Conservation (phyloP, 2,113 vertebrate species). For the Toxostoma redivivum region DNA sequence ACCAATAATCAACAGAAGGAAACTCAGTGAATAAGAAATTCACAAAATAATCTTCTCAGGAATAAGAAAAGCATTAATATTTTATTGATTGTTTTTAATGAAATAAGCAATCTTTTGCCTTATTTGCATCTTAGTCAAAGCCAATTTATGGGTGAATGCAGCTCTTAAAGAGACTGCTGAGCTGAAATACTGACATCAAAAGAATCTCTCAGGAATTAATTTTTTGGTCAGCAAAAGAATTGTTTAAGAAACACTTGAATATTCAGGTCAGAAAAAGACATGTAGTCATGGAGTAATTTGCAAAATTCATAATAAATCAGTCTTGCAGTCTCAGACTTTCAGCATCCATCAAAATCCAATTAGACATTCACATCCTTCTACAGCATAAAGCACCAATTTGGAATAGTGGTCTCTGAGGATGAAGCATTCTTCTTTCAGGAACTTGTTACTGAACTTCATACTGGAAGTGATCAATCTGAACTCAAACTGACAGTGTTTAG, state of each 20-base stretch:
- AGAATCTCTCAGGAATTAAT: background rate
- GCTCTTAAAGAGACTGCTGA: background rate
- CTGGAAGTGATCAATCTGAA: conserved; percentile 21
- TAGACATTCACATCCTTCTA: background rate
- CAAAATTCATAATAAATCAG: background rate
- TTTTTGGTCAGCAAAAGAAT: background rate
- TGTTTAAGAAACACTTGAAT: background rate
- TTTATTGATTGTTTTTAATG: background rate
- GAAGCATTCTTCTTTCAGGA: background rate
- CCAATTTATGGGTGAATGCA: background rate
- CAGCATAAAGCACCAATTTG: background rate
- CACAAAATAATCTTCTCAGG: background rate
- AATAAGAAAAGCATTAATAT: background rate
- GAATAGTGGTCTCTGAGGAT: background rate
- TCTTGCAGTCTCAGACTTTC: background rate
- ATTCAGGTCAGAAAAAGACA: background rate
- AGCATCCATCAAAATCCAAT: background rate
- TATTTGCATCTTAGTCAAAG: background rate
- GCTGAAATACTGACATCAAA: background rate
- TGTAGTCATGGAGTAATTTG: background rate
- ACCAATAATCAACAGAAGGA: background rate
- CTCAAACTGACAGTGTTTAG: background rate
- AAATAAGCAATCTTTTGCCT: background rate
- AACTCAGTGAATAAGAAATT: background rate
- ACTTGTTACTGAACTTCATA: background rate